These are phyloP conservation scores for Tipula helvola DNA, from an alignment of 2,888 invertebrate genomes.

Conservation along the genomic window DNA sequence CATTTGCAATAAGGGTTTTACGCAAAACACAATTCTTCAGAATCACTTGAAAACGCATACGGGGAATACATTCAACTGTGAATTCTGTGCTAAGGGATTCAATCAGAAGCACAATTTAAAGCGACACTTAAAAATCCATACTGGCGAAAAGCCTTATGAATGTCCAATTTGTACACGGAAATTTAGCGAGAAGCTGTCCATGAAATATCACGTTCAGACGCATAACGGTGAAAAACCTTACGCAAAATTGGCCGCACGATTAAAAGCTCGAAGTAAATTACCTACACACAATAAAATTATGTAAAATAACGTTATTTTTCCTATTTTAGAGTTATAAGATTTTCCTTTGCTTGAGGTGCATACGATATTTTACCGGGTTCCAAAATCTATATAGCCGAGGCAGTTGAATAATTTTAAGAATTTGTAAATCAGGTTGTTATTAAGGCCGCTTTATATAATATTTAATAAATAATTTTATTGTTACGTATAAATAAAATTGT, in stretches of 20 bases:
- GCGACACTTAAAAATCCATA: not conserved
- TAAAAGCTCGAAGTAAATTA: not conserved
- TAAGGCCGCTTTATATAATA: not conserved
- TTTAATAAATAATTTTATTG: not conserved
- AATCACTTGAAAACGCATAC: constrained; percentile 5
- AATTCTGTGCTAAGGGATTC: not conserved
- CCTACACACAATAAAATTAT: not conserved
- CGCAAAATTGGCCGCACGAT: not conserved
- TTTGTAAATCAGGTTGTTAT: not conserved
- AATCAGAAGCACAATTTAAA: not conserved
- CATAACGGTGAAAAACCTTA: not conserved
- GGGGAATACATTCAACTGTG: not conserved
- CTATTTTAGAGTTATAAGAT: not conserved
- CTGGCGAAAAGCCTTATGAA: not conserved
- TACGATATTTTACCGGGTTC: not conserved
- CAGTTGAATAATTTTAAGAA: not conserved
- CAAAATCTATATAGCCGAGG: not conserved
- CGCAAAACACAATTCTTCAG: not conserved
- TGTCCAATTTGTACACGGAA: not conserved
- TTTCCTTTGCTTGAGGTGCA: not conserved
- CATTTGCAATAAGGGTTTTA: not conserved
- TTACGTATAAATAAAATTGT: not conserved
- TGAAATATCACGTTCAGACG: constrained; percentile 5
- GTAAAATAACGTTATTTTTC: not conserved
- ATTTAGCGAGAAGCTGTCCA: not conserved